Evolutionary conservation across 1,140 invertebrate genomes (phyloP), one percentile per base, ranked within the genome.

Genomic region (Drosophila tristis): DNA sequence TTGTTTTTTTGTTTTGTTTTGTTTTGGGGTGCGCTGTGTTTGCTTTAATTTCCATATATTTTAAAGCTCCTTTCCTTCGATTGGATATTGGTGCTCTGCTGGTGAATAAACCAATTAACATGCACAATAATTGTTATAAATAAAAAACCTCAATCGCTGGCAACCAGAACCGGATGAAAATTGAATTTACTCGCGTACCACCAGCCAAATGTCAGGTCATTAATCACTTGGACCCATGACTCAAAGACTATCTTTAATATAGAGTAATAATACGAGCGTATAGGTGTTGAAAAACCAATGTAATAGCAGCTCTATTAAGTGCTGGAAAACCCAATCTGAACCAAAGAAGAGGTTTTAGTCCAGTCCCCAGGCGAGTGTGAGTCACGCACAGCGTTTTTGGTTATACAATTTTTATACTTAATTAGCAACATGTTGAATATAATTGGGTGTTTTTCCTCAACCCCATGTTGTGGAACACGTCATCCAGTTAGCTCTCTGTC

Each of bases 71-170:
- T n/a, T 64, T 50, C 66, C 65, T 70, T 50, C 53, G 35, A 39
- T 39, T 39, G 4, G 35, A 39, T 39, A 11, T 39, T 13, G 53
- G 23, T 25, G 23, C 23, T 25, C 47, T 62, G 48, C 59, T 72
- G 79, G 80, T 84, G 80, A 84, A 84, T 85, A 84, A 84, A 84
- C 80, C 70, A 84, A 84, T 84, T 80, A 84, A 70, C 57, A 80
- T 85, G 75, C 65, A 70, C 49, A 80, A 44, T 63, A 66, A 73
- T 55, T 55, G 53, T 66, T 72, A 80, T 56, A 60, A 77, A 75
- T 67, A 67, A 47, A 70, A 20, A 49, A 42, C 42, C 25, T 31
- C 57, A 31, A 31, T 51, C 45, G 23, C 3, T 45, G 29, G 9
- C 8, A 29, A 20, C 60, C 59, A 58, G 64, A 86, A 87, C 84